Evolutionary conservation across 2,797 vertebrate genomes (phyloP).

Genomic region (Selene dorsalis): DNA sequence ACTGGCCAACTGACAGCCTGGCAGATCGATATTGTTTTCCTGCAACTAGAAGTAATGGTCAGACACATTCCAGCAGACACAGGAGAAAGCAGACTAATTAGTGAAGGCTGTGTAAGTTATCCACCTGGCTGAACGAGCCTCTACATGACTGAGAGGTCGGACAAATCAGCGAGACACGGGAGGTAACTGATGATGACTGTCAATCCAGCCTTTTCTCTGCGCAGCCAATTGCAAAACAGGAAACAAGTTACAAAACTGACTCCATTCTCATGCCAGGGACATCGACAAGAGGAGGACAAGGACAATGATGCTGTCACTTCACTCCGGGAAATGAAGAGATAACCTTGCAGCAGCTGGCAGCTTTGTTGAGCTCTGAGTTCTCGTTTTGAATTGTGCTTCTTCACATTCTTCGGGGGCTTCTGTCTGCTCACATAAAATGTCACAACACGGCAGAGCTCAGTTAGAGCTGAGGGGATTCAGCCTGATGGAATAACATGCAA

Average conservation of each 20-base stretch:
- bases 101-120: conserved; percentile 18
- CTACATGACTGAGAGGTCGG: conserved; percentile 8
- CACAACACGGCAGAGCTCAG: conserved; percentile 45
- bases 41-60: neutral
- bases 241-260: conserved; percentile 35
- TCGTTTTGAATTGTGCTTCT: conserved; percentile 35
- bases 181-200: conserved; percentile 11
- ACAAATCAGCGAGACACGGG: conserved; percentile 38
- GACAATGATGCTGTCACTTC: conserved; percentile 57
- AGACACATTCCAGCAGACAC: conserved; percentile 13
- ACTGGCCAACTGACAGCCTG: neutral
- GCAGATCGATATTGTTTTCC: neutral
- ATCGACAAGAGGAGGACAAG: conserved; percentile 39
- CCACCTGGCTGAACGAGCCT: conserved; percentile 29
- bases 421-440: conserved; percentile 51
- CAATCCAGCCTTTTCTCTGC: conserved; percentile 35
- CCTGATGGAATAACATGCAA: conserved; percentile 17
- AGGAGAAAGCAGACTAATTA: conserved; percentile 33
- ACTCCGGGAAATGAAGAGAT: conserved; percentile 56
- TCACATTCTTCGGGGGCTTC: conserved; percentile 28
- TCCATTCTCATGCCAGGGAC: conserved; percentile 49
- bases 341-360: conserved; percentile 59
- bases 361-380: conserved; percentile 31
- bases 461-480: conserved; percentile 30
- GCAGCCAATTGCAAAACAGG: conserved; percentile 29